Conservation (phyloP, 2,888 invertebrate genomes). For the Xanthia togata region DNA sequence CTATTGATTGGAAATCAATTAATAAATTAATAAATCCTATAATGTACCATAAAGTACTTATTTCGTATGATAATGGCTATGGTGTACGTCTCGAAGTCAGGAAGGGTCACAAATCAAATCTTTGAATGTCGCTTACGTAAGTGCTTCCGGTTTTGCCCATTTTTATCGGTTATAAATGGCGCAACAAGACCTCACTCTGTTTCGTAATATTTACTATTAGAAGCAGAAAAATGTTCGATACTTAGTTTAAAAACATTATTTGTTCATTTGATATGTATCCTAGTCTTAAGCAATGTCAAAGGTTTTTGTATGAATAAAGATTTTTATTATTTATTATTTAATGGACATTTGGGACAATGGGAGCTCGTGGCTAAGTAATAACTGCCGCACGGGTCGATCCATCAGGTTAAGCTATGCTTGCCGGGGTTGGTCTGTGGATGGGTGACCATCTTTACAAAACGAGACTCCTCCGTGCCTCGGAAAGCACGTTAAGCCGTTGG, state of each 20-base stretch:
- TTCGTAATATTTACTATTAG: neutral
- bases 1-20: neutral
- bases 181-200: conserved; percentile 16
- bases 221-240: neutral
- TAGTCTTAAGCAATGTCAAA: too few relatives aligned
- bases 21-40: neutral
- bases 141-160: conserved; percentile 17
- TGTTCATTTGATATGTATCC: too few relatives aligned
- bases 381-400: too few relatives aligned
- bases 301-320: too few relatives aligned
- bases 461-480: too few relatives aligned
- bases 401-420: too few relatives aligned
- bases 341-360: too few relatives aligned
- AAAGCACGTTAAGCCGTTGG: too few relatives aligned
- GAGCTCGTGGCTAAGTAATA: too few relatives aligned
- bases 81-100: neutral
- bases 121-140: conserved; percentile 25
- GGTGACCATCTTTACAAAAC: too few relatives aligned
- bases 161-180: conserved; percentile 23
- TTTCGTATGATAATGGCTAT: neutral
- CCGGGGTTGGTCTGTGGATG: too few relatives aligned
- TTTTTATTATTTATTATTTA: too few relatives aligned
- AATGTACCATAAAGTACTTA: conserved; percentile 3
- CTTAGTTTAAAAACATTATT: neutral
- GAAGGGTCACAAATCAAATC: conserved; percentile 20